Evolutionary conservation across 2,888 invertebrate species (phyloP).

Genomic region (Sesamia inferens): DNA sequence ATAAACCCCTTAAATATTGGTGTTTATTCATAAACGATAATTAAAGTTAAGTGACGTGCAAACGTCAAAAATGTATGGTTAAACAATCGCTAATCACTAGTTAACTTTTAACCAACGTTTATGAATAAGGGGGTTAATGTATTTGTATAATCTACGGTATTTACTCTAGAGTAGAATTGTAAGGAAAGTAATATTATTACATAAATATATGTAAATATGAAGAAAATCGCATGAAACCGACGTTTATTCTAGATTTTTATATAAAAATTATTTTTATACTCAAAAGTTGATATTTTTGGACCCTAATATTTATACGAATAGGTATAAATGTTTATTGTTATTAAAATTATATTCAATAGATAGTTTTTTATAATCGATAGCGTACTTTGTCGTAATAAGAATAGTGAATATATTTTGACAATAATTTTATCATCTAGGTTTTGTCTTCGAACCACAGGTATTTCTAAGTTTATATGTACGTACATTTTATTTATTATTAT

Average conservation of each 20-base stretch:
- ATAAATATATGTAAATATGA: slow-evolving; percentile 48
- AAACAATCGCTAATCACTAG: no score
- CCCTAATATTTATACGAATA: slow-evolving; percentile 51
- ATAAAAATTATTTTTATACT: slow-evolving; percentile 34
- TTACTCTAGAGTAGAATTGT: slow-evolving; percentile 52
- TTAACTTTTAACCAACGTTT: no score
- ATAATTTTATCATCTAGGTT: slow-evolving; percentile 58
- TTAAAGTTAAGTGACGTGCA: no score
- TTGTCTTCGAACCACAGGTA: slow-evolving; percentile 53
- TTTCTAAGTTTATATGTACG: slow-evolving; percentile 55
- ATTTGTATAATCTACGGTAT: slow-evolving; percentile 40
- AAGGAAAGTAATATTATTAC: slow-evolving; percentile 31
- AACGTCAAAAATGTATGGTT: no score
- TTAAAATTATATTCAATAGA: slow-evolving; percentile 54
- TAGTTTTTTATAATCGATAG: slow-evolving; percentile 50
- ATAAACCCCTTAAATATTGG: no score
- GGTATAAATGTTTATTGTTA: slow-evolving; percentile 60
- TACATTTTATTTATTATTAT: slow-evolving; percentile 36
- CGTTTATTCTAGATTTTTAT: slow-evolving; percentile 52
- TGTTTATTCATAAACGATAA: no score
- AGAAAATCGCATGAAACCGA: slow-evolving; percentile 64
- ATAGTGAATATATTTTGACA: slow-evolving; percentile 29
- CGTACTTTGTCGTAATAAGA: slow-evolving; percentile 32
- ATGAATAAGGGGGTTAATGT: neutral
- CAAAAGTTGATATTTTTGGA: slow-evolving; percentile 43